These are phyloP conservation scores for Syrista parreyssii DNA, from an alignment of 2,888 invertebrate species.

Conservation along the genomic window DNA sequence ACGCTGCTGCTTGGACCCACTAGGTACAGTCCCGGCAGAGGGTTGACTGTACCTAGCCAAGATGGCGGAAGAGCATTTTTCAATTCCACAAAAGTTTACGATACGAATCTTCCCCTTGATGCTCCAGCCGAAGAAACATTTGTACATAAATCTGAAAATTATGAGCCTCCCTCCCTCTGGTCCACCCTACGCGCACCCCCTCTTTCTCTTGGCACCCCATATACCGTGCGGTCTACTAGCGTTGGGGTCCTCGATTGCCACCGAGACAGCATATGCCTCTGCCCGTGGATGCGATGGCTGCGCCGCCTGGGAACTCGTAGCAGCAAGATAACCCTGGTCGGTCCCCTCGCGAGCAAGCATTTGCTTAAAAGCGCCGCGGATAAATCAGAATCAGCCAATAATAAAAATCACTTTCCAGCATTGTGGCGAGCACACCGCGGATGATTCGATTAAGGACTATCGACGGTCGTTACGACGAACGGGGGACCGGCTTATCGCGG, in stretches of 20 bases:
- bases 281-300: slow-evolving; percentile 35
- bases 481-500: slow-evolving; percentile 53
- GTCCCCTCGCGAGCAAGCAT: slow-evolving; percentile 25
- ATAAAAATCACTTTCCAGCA: slow-evolving; percentile 66
- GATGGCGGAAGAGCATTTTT: slow-evolving; percentile 56
- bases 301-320: slow-evolving; percentile 63
- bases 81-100: slow-evolving; percentile 62
- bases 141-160: slow-evolving; percentile 66
- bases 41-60: no score
- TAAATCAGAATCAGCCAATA: slow-evolving; percentile 64
- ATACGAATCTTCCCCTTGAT: slow-evolving; percentile 54
- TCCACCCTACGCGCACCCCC: slow-evolving; percentile 8
- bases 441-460: slow-evolving; percentile 65
- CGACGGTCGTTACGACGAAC: slow-evolving; percentile 60
- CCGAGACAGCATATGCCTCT: neutral
- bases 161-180: slow-evolving; percentile 46
- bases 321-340: slow-evolving; percentile 59
- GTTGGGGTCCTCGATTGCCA: no score
- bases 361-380: slow-evolving; percentile 30
- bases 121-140: slow-evolving; percentile 51
- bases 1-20: no score
- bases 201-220: slow-evolving; percentile 3
- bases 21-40: no score
- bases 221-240: no score
- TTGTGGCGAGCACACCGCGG: slow-evolving; percentile 47